phyloP scores from a whole-genome alignment of 2,797 vertebrate species.

The Takifugu rubripes region DNA sequence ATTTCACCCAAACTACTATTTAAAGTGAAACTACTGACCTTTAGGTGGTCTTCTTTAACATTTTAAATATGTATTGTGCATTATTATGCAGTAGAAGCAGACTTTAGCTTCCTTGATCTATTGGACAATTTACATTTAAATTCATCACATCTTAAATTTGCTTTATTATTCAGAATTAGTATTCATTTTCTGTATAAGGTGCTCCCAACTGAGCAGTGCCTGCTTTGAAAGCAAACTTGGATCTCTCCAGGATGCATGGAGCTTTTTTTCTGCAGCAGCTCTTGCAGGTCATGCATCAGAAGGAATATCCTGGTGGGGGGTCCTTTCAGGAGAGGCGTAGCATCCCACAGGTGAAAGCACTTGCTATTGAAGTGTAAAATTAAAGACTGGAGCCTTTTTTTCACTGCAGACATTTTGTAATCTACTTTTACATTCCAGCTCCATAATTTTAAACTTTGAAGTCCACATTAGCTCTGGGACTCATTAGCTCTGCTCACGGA shows the following conservation, averaged over 20 bases:
- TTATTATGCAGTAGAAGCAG: too few species aligned
- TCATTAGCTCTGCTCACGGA: conserved; percentile 21
- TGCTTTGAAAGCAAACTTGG: conserved; percentile 7
- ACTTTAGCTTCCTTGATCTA: too few species aligned
- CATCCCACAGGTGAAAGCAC: conserved; percentile 19
- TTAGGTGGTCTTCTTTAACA: neutral
- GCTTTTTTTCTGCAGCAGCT: conserved; percentile 15
- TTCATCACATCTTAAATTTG: too few species aligned
- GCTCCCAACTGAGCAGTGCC: neutral
- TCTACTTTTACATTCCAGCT: conserved; percentile 28
- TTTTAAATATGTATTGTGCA: neutral
- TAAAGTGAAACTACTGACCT: conserved; percentile 3
- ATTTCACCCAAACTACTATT: too few species aligned
- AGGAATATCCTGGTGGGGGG: conserved; percentile 12
- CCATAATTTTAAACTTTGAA: conserved; percentile 42
- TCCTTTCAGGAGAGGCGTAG: neutral
- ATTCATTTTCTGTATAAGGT: too few species aligned
- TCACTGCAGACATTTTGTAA: conserved; percentile 23
- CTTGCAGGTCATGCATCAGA: conserved; percentile 9
- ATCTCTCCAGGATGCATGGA: neutral
- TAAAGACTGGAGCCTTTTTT: conserved; percentile 9
- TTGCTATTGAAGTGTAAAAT: conserved; percentile 2
- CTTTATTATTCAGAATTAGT: too few species aligned
- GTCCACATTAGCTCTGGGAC: conserved; percentile 12
- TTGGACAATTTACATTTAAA: too few species aligned